A percentile compares a stretch with the other conserved stretches of the same genome.
These are phyloP conservation scores for Epicampocera succincta DNA, from an alignment of 2,888 invertebrate species.

Conservation along the genomic window DNA sequence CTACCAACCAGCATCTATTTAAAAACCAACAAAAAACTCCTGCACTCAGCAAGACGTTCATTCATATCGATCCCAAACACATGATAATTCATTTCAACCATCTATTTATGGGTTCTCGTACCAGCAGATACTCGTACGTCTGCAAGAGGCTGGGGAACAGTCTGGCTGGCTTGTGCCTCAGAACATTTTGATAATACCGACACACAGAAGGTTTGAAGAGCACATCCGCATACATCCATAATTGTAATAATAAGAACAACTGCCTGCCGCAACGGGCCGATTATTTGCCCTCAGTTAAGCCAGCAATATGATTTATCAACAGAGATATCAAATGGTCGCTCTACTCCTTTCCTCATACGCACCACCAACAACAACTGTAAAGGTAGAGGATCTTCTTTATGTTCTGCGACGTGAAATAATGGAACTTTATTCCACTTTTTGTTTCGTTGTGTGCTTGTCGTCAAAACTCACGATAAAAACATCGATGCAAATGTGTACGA, in stretches of 20 bases:
- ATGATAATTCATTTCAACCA: slow-evolving; percentile 40
- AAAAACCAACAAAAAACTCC: slow-evolving; percentile 15
- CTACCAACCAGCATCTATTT: slow-evolving; percentile 60
- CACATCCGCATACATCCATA: slow-evolving; percentile 14
- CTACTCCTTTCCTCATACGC: neutral
- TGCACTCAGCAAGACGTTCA: neutral
- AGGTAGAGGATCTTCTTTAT: slow-evolving; percentile 56
- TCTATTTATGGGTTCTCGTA: neutral
- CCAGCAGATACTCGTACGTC: too few species aligned
- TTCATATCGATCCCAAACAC: slow-evolving; percentile 26
- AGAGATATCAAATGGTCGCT: slow-evolving; percentile 56
- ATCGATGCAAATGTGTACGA: neutral
- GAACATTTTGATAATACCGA: slow-evolving; percentile 58
- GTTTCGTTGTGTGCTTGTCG: slow-evolving; percentile 28
- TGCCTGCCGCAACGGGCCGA: slow-evolving; percentile 2
- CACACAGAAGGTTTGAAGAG: slow-evolving; percentile 60
- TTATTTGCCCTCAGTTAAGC: slow-evolving; percentile 51
- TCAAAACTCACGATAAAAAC: slow-evolving; percentile 14
- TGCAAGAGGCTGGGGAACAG: slow-evolving; percentile 11
- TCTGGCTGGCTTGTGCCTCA: slow-evolving; percentile 61
- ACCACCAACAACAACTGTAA: too few species aligned
- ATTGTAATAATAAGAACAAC: slow-evolving; percentile 24
- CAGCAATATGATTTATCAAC: slow-evolving; percentile 66
- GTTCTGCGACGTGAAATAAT: slow-evolving; percentile 30
- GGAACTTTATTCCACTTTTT: neutral